Conservation (phyloP, 2,113 vertebrate genomes). For the Felis catus region F.catus_Fca126_mat1.0 CM031420.1:127085001-127085500, state of each 20-base stretch:
- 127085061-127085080: neutral
- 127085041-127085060: neutral
- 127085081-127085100: neutral
- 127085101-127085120: neutral
- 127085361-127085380: neutral
- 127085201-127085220: neutral
- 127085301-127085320: neutral
- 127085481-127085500: neutral
- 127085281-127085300: neutral
- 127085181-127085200: neutral
- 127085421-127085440: neutral
- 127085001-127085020: neutral
- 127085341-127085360: neutral
- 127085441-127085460: neutral
- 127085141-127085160: neutral
- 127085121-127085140: neutral
- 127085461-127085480: neutral
- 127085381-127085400: neutral
- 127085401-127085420: neutral
- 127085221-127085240: neutral
- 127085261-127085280: neutral
- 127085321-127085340: slow-evolving; percentile 1
- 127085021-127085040: neutral
- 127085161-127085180: neutral
- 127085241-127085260: slow-evolving; percentile 6